Conservation (phyloP, 2,888 invertebrate genomes). For the Prosapia bicincta region DNA sequence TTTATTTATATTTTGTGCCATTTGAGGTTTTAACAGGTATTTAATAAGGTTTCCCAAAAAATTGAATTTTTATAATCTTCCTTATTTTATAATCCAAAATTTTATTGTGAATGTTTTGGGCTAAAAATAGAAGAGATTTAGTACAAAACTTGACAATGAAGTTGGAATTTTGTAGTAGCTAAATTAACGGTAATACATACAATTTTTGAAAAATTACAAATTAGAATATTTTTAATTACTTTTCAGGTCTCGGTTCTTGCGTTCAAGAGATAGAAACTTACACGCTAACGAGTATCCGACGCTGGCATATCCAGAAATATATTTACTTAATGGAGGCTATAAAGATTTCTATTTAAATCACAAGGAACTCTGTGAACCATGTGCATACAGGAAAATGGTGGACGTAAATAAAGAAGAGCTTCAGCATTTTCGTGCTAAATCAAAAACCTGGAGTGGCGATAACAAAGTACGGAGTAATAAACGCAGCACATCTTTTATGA, state of each 20-base stretch:
- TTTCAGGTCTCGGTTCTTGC: conserved; percentile 73
- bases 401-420: conserved; percentile 74
- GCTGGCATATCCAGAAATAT: conserved; percentile 88
- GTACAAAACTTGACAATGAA: too few species aligned
- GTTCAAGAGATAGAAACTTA: conserved; percentile 74
- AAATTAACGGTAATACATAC: too few species aligned
- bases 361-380: conserved; percentile 66
- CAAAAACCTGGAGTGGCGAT: conserved; percentile 68
- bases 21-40: too few species aligned
- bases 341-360: conserved; percentile 73
- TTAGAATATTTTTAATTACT: conserved; percentile 6
- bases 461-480: conserved; percentile 35
- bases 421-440: conserved; percentile 68
- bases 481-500: conserved; percentile 31
- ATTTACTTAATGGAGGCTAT: conserved; percentile 89
- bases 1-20: too few species aligned
- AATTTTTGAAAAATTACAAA: too few species aligned
- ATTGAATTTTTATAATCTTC: too few species aligned
- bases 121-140: too few species aligned
- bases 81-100: too few species aligned
- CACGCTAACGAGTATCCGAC: conserved; percentile 82
- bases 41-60: too few species aligned
- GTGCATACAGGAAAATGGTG: conserved; percentile 78
- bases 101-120: too few species aligned
- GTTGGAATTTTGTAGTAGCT: too few species aligned